Percentiles rank a stretch among this genome's conserved stretches.
Conservation (phyloP, 2,113 vertebrate genomes). For the Eira barbara region DNA sequence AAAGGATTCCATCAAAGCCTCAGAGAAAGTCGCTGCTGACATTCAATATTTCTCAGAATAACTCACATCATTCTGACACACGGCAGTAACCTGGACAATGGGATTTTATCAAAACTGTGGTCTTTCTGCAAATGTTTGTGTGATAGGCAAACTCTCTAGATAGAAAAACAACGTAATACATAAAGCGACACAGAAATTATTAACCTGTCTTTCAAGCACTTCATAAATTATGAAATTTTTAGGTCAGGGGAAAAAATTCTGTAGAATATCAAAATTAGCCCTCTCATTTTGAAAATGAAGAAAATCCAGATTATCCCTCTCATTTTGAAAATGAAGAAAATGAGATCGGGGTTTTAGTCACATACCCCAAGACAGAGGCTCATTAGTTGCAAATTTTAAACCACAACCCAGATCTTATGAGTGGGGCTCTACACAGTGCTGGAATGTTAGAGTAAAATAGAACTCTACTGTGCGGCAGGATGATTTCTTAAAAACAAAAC, state of each 20-base stretch:
- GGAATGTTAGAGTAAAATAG: background rate
- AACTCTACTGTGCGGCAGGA: accelerated
- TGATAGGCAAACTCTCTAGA: background rate
- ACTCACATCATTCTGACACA: background rate
- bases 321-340: background rate
- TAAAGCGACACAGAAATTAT: background rate
- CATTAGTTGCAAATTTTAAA: background rate
- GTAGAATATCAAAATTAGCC: background rate
- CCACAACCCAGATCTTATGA: background rate
- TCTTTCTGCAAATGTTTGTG: background rate
- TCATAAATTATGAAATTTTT: background rate
- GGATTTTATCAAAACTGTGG: background rate
- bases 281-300: background rate
- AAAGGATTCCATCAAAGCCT: background rate
- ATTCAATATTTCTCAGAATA: background rate
- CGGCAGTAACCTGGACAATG: background rate
- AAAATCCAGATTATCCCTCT: background rate
- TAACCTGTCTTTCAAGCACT: background rate
- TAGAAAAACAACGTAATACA: background rate
- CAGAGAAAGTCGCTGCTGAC: background rate
- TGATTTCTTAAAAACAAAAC: background rate
- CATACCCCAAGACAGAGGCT: background rate
- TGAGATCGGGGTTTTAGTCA: background rate
- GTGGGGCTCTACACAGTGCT: background rate
- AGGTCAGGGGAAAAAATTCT: background rate